Evolutionary conservation across 2,888 invertebrate species (phyloP), one percentile per base, ranked within the genome.

Genomic region (Chrysolina haemoptera): DNA sequence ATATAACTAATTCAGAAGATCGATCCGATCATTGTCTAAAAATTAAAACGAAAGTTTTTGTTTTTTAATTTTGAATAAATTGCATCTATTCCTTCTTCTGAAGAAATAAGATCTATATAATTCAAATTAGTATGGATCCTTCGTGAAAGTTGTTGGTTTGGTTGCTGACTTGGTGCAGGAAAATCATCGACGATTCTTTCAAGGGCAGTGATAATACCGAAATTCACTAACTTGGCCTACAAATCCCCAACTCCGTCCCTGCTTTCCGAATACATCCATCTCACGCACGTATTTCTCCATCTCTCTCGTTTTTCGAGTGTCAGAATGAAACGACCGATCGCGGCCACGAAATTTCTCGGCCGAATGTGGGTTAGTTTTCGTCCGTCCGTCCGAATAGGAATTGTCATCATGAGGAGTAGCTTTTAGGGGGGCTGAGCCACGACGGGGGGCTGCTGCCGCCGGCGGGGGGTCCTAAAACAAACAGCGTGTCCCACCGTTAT

Each of bases 371-470:
- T n/a, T 59, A 59, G 27, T 59, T 59, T 55, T 59, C 59, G 59
- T 62, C 35, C 73, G 71, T 67, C 71, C 84, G 85, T 83, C 85
- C 81, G 84, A 84, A 85, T 86, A 84, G 85, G 84, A 87, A 87
- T 87, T 87, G 87, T 88, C 88, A 87, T 87, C 88, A 86, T 86
- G 88, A 88, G 86, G 83, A 84, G 86, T 83, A 84, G 86, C 86
- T 86, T 86, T 86, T 85, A 85, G 82, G 84, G 85, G 86, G 84
- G 81, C 79, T 73, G 81, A 75, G 68, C 81, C 79, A 79, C 85
- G 75, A 80, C 82, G 81, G 85, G 85, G 85, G 82, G 79, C 80
- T 50, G 83, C 71, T 70, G 46, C 73, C 71, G 77, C 67, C 84
- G 78, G 78, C 86, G 84, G 87, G 87, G 84, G 76, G 86, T 84